phyloP scores from a whole-genome alignment of 2,113 vertebrate species.

The Heterocephalus glaber region DNA sequence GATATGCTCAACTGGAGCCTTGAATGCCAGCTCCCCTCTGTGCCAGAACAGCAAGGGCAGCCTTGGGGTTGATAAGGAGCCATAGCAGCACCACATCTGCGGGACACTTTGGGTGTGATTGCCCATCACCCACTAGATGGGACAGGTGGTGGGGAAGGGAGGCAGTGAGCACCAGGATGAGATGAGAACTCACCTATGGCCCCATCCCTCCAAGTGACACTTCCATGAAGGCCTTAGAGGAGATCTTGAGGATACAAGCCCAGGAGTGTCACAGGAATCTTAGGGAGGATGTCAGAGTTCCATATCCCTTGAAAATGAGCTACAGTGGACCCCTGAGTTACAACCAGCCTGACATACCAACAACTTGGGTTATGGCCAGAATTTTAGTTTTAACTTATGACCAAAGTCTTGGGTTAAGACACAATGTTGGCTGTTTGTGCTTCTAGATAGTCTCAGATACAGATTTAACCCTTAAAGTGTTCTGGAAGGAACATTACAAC shows the following conservation, averaged over 20 bases:
- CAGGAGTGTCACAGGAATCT: neutral
- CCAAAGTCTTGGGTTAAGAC: no score
- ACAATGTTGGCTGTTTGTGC: no score
- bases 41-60: neutral
- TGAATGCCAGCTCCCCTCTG: neutral
- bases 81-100: neutral
- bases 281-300: neutral
- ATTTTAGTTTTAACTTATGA: no score
- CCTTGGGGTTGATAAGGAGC: neutral
- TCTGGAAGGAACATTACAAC: no score
- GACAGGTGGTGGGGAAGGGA: neutral
- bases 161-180: rapidly evolving
- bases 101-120: neutral
- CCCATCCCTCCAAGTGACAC: neutral
- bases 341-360: no score
- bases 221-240: neutral
- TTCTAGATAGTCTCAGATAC: no score
- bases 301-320: neutral
- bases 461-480: no score
- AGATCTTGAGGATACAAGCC: neutral
- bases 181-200: rapidly evolving
- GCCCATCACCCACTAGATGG: neutral
- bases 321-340: no score
- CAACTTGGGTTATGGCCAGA: no score
- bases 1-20: neutral